These are phyloP conservation scores for Hyperoplus lanceolatus DNA, from an alignment of 2,797 vertebrate species.

Conservation along the genomic window DNA sequence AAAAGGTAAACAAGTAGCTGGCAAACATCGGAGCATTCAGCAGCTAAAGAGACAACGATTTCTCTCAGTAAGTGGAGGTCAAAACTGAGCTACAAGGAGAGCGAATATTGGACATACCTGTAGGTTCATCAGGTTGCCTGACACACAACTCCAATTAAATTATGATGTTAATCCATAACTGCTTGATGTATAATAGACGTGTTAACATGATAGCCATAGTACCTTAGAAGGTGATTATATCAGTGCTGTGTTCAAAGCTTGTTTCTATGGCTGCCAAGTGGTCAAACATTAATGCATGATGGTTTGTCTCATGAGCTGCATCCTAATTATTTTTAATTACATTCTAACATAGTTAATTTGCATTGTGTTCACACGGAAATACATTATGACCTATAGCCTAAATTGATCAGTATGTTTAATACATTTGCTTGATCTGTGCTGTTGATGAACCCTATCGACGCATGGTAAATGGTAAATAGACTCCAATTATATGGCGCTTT, in stretches of 20 bases:
- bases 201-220: neutral
- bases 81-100: neutral
- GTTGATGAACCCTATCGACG: neutral
- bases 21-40: neutral
- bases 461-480: neutral
- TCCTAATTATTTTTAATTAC: neutral
- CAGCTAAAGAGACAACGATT: neutral
- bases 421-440: neutral
- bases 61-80: neutral
- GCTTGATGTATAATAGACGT: neutral
- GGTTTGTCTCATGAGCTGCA: constrained; percentile 15
- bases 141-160: constrained; percentile 1
- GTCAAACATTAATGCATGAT: neutral
- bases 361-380: neutral
- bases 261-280: neutral
- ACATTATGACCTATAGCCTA: constrained; percentile 24
- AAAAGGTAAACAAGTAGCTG: neutral
- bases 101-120: neutral
- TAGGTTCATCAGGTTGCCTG: constrained; percentile 6
- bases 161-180: neutral
- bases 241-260: neutral
- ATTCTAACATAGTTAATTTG: constrained; percentile 15
- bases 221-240: neutral
- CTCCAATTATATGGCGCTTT: no score
- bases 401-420: constrained; percentile 22